These are phyloP conservation scores for Callipepla squamata DNA, from an alignment of 2,113 vertebrate genomes.

Conservation along the genomic window DNA sequence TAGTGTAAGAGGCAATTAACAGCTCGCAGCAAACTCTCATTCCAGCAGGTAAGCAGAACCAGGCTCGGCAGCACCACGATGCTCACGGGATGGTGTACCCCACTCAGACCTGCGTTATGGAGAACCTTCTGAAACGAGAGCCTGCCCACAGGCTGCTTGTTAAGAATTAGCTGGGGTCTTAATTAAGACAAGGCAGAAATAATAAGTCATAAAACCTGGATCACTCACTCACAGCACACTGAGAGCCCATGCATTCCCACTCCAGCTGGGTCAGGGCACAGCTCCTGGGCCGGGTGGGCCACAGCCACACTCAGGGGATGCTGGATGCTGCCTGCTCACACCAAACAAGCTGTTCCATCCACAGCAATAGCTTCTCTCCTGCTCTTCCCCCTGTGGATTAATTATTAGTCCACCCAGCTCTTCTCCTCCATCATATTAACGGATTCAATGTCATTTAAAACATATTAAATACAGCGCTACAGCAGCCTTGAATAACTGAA, in stretches of 20 bases:
- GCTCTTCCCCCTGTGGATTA: neutral
- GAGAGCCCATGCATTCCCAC: too few relatives aligned
- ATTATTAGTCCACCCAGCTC: neutral
- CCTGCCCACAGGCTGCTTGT: neutral
- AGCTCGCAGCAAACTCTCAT: neutral
- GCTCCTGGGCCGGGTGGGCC: too few relatives aligned
- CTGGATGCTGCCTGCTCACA: too few relatives aligned
- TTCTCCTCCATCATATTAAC: neutral
- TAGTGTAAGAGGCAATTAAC: neutral
- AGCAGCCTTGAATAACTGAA: neutral
- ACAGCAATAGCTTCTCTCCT: neutral
- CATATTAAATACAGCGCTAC: neutral
- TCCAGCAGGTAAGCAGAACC: neutral
- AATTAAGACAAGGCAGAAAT: neutral
- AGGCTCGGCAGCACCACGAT: accelerated
- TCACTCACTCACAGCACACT: too few relatives aligned
- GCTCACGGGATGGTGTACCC: neutral
- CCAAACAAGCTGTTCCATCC: neutral
- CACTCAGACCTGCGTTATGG: neutral
- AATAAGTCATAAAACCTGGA: neutral
- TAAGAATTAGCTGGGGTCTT: neutral
- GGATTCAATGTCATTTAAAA: neutral
- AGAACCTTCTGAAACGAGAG: neutral
- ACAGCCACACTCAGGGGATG: too few relatives aligned
- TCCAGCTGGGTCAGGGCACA: too few relatives aligned